Evolutionary conservation across 2,888 invertebrate genomes (phyloP).

Genomic region (Chouioia cunea): DNA sequence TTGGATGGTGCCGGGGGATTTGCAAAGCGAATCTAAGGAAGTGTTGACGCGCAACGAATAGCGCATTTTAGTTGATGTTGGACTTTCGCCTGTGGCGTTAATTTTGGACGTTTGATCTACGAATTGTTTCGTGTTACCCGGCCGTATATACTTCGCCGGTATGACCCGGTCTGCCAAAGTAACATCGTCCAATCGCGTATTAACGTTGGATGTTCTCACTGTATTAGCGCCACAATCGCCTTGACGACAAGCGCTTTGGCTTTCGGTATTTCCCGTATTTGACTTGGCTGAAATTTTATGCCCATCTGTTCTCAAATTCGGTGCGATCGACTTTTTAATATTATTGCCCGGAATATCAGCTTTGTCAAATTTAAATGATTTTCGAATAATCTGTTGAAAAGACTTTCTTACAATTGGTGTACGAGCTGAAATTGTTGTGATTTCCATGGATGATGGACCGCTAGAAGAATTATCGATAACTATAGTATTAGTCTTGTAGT

Average conservation of each 20-base stretch:
- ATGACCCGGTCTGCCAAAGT: slow-evolving; percentile 16
- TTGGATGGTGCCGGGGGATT: too few relatives aligned
- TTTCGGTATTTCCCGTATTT: not conserved
- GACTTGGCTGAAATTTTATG: too few relatives aligned
- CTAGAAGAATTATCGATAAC: slow-evolving; percentile 14
- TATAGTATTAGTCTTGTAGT: slow-evolving; percentile 31
- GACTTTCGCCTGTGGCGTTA: slow-evolving; percentile 4
- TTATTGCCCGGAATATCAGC: not conserved
- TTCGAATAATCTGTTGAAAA: slow-evolving; percentile 30
- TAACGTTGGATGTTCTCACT: slow-evolving; percentile 56
- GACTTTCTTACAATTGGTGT: slow-evolving; percentile 26
- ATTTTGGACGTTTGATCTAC: slow-evolving; percentile 1
- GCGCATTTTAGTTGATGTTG: not conserved
- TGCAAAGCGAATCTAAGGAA: slow-evolving; percentile 14
- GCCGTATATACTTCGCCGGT: slow-evolving; percentile 37
- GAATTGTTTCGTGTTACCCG: slow-evolving; percentile 16
- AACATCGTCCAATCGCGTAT: slow-evolving; percentile 55
- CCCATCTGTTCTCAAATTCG: slow-evolving; percentile 9
- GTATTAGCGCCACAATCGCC: slow-evolving; percentile 44
- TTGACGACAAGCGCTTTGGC: too few relatives aligned
- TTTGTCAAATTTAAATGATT: slow-evolving; percentile 33
- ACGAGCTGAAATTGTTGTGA: slow-evolving; percentile 39
- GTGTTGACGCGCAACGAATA: not conserved
- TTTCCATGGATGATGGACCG: slow-evolving; percentile 43
- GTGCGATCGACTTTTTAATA: slow-evolving; percentile 1